Evolutionary conservation across 2,888 invertebrate species (phyloP).

Genomic region (Dromius quadrimaculatus): DNA sequence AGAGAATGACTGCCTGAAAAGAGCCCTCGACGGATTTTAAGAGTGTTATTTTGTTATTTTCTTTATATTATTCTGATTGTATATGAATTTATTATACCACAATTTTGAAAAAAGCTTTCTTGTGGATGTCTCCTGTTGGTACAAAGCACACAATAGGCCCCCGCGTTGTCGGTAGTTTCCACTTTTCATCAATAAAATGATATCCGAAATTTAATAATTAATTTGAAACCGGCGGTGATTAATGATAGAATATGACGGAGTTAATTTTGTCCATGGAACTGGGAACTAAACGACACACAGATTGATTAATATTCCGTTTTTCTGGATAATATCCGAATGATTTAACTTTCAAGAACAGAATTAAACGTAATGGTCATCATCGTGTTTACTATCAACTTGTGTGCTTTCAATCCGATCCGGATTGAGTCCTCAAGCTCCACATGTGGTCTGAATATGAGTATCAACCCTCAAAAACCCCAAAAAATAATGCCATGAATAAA

Average conservation of each 20-base stretch:
- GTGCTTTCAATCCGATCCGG: constrained; percentile 11
- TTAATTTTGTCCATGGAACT: constrained; percentile 38
- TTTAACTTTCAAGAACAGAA: too few relatives aligned
- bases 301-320: constrained; percentile 37
- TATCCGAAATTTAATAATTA: constrained; percentile 45
- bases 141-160: constrained; percentile 6
- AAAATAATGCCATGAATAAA: constrained; percentile 62
- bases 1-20: too few relatives aligned
- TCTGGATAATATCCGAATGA: too few relatives aligned
- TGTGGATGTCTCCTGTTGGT: constrained; percentile 14
- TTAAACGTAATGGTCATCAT: too few relatives aligned
- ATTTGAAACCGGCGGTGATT: constrained; percentile 31
- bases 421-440: constrained; percentile 18
- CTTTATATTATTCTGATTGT: too few relatives aligned
- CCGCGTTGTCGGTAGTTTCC: constrained; percentile 32
- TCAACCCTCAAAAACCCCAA: constrained; percentile 64
- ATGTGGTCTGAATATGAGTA: constrained; percentile 28
- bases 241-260: constrained; percentile 32
- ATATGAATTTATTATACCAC: too few relatives aligned
- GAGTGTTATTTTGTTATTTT: too few relatives aligned
- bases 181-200: constrained; percentile 36
- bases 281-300: constrained; percentile 32
- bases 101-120: too few relatives aligned
- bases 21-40: too few relatives aligned
- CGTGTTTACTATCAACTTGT: constrained; percentile 12